A percentile compares a stretch with the other conserved stretches of the same genome.
Conservation (phyloP, 2,888 invertebrate species). For the Phrixothrix hirtus region DNA sequence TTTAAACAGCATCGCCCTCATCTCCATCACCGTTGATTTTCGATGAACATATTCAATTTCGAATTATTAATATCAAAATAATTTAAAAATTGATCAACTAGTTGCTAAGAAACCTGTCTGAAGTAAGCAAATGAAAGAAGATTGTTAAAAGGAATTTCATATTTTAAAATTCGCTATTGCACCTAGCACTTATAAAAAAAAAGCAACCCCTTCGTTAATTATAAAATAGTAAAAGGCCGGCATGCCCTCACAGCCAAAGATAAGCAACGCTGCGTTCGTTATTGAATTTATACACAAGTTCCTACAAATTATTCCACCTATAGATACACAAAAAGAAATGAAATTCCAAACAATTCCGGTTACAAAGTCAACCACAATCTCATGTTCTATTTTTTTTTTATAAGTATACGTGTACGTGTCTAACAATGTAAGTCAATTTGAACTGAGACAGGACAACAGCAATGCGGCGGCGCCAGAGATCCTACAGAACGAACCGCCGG, state of each 20-base stretch:
- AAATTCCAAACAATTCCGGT: slow-evolving; percentile 1
- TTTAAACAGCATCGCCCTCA: no score
- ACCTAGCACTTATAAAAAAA: no score
- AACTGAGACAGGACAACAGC: slow-evolving; percentile 27
- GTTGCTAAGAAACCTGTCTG: no score
- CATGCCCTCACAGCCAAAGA: neutral
- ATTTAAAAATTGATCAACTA: no score
- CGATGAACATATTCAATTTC: no score
- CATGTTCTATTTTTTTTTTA: slow-evolving; percentile 16
- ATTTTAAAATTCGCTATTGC: no score
- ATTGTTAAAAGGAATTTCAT: no score
- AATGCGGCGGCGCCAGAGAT: slow-evolving; percentile 48
- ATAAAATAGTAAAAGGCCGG: neutral
- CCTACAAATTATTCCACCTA: neutral
- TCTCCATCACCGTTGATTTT: no score
- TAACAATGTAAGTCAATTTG: slow-evolving; percentile 31
- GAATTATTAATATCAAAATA: no score
- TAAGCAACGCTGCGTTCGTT: neutral
- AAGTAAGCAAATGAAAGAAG: no score
- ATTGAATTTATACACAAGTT: neutral
- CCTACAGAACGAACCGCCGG: slow-evolving; percentile 45
- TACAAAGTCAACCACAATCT: slow-evolving; percentile 9
- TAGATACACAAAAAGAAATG: neutral
- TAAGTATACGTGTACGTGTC: no score
- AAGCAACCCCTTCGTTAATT: no score